Percentiles rank a stretch among this genome's conserved stretches.
These are phyloP conservation scores for Drosophila testacea DNA, from an alignment of 2,888 invertebrate species.

Conservation along the genomic window DNA sequence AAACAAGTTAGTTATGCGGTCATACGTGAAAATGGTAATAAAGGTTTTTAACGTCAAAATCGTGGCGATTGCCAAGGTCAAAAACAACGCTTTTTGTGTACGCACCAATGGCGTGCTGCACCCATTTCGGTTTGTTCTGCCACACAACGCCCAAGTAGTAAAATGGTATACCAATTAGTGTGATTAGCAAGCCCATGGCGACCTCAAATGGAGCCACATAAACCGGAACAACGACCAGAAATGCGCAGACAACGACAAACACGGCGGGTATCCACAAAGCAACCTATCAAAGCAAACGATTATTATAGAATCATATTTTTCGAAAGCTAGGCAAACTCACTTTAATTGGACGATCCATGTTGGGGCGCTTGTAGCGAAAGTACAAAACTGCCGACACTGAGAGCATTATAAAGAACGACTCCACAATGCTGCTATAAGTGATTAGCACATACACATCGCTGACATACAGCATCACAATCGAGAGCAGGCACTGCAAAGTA, in stretches of 20 bases:
- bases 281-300: constrained; percentile 86
- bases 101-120: constrained; percentile 87
- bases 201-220: constrained; percentile 93
- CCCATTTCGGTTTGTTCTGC: constrained; percentile 88
- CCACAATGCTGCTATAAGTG: constrained; percentile 96
- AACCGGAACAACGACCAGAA: constrained; percentile 92
- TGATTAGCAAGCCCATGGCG: constrained; percentile 91
- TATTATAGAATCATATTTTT: constrained; percentile 17
- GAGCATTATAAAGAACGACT: constrained; percentile 95
- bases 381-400: constrained; percentile 94
- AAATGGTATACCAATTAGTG: constrained; percentile 93
- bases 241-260: constrained; percentile 91
- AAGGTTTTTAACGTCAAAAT: constrained; percentile 14
- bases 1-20: constrained; percentile 31
- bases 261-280: constrained; percentile 90
- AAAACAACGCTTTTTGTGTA: constrained; percentile 29
- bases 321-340: constrained; percentile 85
- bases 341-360: constrained; percentile 93
- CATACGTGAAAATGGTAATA: constrained; percentile 14
- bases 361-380: constrained; percentile 92
- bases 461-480: constrained; percentile 93
- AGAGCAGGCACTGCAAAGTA: constrained; percentile 90
- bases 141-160: constrained; percentile 91
- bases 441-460: constrained; percentile 94
- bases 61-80: constrained; percentile 24